These are phyloP conservation scores for Rugalucina vietnamica DNA, from an alignment of 2,888 invertebrate genomes.

Conservation along the genomic window DNA sequence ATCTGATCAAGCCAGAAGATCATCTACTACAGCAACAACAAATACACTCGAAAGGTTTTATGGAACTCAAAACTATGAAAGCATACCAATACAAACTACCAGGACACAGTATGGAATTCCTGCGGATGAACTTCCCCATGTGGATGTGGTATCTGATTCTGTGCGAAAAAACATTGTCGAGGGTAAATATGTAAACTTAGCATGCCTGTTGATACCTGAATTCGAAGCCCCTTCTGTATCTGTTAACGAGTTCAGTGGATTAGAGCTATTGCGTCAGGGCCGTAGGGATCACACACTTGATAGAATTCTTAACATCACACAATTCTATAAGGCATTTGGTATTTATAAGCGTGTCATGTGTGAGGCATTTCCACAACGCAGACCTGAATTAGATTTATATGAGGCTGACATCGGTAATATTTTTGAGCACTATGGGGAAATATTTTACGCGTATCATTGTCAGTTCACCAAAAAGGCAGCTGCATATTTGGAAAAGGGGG, in stretches of 20 bases:
- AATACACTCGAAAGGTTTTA: too few species aligned
- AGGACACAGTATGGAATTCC: too few species aligned
- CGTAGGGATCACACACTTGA: neutral
- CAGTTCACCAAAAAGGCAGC: neutral
- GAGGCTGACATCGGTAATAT: neutral
- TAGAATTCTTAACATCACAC: neutral
- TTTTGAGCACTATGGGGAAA: too few species aligned
- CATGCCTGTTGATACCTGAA: constrained; percentile 1
- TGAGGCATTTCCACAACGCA: neutral
- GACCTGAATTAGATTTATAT: neutral
- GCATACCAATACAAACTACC: too few species aligned
- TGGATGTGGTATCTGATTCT: neutral
- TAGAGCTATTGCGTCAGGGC: neutral
- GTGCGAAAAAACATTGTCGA: neutral
- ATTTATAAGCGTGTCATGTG: neutral
- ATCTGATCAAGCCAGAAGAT: too few species aligned
- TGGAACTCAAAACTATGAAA: too few species aligned
- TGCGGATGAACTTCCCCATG: neutral
- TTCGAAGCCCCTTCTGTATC: neutral
- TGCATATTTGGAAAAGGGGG: neutral
- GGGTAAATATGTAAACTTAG: neutral
- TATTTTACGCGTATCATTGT: neutral
- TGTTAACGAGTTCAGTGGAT: neutral
- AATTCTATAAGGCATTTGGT: neutral
- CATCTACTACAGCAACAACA: too few species aligned